phyloP scores from a whole-genome alignment of 2,797 vertebrate genomes.

The Halcyon chelicuti region DNA sequence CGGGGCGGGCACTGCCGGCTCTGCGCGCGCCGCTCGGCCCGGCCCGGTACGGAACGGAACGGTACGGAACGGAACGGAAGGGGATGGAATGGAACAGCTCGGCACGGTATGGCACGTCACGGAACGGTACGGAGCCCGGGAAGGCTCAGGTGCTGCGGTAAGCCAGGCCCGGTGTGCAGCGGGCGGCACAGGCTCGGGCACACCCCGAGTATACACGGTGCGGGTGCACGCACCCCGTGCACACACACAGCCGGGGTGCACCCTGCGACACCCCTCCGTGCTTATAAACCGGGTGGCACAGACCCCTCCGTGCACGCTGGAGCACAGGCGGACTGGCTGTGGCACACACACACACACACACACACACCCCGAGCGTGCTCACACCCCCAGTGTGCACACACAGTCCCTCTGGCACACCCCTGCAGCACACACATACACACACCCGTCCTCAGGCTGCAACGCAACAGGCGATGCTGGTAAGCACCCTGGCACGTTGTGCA shows the following conservation, averaged over 20 bases:
- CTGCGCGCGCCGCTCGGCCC: neutral
- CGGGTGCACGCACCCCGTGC: neutral
- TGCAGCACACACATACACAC: neutral
- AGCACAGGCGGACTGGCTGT: neutral
- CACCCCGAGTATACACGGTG: neutral
- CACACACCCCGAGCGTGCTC: neutral
- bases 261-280: neutral
- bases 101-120: neutral
- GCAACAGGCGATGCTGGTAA: neutral
- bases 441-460: neutral
- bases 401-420: neutral
- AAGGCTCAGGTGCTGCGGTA: neutral
- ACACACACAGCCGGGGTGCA: neutral
- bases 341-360: neutral
- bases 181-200: neutral
- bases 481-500: neutral
- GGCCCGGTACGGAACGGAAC: too few relatives aligned
- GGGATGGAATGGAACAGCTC: neutral
- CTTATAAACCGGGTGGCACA: neutral
- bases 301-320: too few relatives aligned
- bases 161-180: neutral
- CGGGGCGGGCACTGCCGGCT: slow-evolving; percentile 3
- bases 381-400: neutral
- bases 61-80: neutral
- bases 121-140: neutral